Evolutionary conservation across 1,140 invertebrate genomes (phyloP), one percentile per base, ranked within the genome.

Genomic region (Trichonephila clavata): DNA sequence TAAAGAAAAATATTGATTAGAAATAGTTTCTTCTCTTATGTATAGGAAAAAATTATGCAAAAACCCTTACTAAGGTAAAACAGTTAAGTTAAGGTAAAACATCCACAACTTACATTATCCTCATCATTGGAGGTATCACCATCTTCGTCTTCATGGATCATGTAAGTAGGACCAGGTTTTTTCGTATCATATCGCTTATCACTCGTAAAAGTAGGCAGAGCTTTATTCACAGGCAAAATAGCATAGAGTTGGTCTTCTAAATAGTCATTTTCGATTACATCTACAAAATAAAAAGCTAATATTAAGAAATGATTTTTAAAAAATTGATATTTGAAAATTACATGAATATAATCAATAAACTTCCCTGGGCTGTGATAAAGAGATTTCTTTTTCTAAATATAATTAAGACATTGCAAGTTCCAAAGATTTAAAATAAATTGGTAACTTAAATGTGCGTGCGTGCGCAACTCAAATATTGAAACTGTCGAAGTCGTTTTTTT

Each of bases 111-210:
- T 94, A 86, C 87, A 1, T 71, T n/a, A 20, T 86, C 50, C 1
- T 60, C 83, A 93, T 93, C 89, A 59, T 89, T 24, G 16, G 90
- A 92, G 57, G 87, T 60, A 43, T 89, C 84, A 6, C 81, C 93
- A 92, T 94, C 93, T 86, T 94, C 93, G 65, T 92, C 93, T 18
- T 94, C 94, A 61, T 94, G 93, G 21, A 94, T n/a, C 86, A 91
- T 90, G 32, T 91, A 94, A 1, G 96, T 97, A 39, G 98, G 98
- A 60, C 98, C 98, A 4, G 98, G 98, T 96, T 99, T 99, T 96
- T 99, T 99, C n/a, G 98, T 98, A 96, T 99, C 98, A 65, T 98
- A 96, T 95, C 98, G 97, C 96, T 98, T 98, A 93, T 97, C 97
- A 94, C 98, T 96, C 94, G 98, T 97, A 96, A 99, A 99, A 59